Evolutionary conservation across 1,140 invertebrate genomes (phyloP), one percentile per base, ranked within the genome.

Genomic region (Drosophila baimaii): DNA sequence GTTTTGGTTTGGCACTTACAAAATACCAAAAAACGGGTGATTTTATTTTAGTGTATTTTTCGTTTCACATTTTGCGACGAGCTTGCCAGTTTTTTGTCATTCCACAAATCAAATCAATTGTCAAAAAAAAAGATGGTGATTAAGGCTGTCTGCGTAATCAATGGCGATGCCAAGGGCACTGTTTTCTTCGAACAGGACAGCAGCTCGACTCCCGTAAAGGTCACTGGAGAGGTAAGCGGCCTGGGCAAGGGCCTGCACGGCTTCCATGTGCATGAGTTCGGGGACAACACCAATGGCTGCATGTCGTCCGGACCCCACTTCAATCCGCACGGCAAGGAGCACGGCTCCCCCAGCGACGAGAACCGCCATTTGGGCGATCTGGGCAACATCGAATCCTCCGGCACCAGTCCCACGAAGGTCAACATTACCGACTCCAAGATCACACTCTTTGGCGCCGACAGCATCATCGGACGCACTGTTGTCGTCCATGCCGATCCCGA

Each of bases 261-360:
- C 29, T 99, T 99, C 93, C 99, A 99, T 92, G 95, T 99, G 56
- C 99, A 99, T 91, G 96, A 99, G 93, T 99, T 98, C 92, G 99
- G 98, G 2, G 98, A 99, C 91, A 97, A 97, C 74, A 98, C 98
- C 37, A 98, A 99, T 92, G 98, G 98, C 0, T 99, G 99, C 92
- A 97, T 95, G 4, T 98, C 97, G 54, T 98, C 98, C 19, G 99
- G 98, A 1, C 94, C 97, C 1, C 99, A 99, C 93, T 99, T 98
- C 93, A 99, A 99, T 93, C 98, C 98, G 0, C 79, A 93, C 49
- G 94, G 94, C 62, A 96, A 96, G 81, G 96, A 95, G 2, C 98
- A 99, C 92, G 98, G 97, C 9, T 97, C 94, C 13, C 98, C 98
- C 9, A 90, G 90, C 25, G 95, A 96, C 73, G 91, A 90, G 13